These are phyloP conservation scores for Tapirus indicus DNA, from an alignment of 2,797 vertebrate species.

Conservation along the genomic window DNA sequence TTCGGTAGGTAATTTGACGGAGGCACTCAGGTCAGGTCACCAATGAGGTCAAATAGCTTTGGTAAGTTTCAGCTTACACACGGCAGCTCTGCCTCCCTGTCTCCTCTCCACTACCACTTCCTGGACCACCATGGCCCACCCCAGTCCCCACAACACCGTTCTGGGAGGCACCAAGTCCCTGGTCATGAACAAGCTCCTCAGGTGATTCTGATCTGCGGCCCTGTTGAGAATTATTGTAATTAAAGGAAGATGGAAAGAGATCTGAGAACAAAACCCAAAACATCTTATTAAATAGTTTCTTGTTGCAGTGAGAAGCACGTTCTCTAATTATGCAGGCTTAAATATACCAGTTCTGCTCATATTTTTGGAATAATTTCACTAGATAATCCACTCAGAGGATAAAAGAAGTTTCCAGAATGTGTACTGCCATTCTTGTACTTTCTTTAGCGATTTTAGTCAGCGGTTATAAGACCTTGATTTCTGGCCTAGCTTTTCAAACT, in stretches of 20 bases:
- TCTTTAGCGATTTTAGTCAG: neutral
- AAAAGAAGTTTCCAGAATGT: neutral
- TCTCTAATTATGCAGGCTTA: neutral
- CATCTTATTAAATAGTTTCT: neutral
- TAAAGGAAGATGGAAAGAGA: neutral
- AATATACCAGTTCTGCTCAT: neutral
- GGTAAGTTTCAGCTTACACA: neutral
- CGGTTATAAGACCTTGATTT: neutral
- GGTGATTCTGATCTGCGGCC: neutral
- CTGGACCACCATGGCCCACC: accelerated
- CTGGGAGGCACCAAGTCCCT: neutral
- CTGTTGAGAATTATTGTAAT: neutral
- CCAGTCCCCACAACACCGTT: neutral
- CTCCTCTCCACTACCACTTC: neutral
- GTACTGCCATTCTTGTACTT: neutral
- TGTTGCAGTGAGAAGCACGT: neutral
- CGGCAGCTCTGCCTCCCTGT: neutral
- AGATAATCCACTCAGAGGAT: neutral
- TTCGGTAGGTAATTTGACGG: neutral
- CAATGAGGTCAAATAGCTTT: neutral
- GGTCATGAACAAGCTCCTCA: neutral
- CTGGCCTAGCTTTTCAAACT: neutral
- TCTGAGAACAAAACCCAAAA: neutral
- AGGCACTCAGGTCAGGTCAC: neutral
- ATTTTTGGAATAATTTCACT: neutral